Percentiles rank a stretch among this genome's conserved stretches.
Conservation (phyloP, 2,797 vertebrate genomes). For the Chanos chanos region DNA sequence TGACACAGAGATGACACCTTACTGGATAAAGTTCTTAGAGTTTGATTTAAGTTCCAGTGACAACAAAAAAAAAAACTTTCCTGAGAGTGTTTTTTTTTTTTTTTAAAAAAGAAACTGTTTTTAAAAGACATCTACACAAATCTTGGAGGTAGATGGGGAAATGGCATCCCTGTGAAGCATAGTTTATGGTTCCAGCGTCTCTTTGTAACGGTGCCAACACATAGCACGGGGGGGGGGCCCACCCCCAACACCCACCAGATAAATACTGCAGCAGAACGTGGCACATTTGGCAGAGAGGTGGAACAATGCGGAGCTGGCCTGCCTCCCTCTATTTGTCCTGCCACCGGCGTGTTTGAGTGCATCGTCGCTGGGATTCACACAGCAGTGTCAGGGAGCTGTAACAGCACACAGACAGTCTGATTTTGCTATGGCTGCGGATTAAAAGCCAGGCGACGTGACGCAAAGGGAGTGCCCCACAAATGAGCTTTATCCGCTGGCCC, state of each 20-base stretch:
- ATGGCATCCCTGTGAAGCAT: conserved; percentile 9
- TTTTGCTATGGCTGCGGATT: conserved; percentile 37
- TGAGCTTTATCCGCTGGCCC: conserved; percentile 46
- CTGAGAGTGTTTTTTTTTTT: too few relatives aligned
- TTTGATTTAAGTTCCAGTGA: neutral
- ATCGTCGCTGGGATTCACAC: conserved; percentile 14
- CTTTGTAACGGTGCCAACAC: conserved; percentile 16
- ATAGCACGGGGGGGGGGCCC: neutral
- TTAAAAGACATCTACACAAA: too few relatives aligned
- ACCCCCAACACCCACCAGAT: neutral
- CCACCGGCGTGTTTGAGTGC: neutral
- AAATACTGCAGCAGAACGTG: conserved; percentile 16
- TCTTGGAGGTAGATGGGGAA: neutral
- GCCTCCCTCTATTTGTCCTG: conserved; percentile 13
- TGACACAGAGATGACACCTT: neutral
- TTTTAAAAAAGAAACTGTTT: too few relatives aligned
- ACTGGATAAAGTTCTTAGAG: neutral
- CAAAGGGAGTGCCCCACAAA: conserved; percentile 45
- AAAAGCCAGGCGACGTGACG: conserved; percentile 40
- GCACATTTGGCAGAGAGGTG: conserved; percentile 42
- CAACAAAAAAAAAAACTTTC: too few relatives aligned
- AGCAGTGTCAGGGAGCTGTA: conserved; percentile 1
- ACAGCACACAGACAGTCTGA: conserved; percentile 31
- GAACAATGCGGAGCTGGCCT: conserved; percentile 35
- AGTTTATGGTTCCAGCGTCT: neutral